Percentiles rank a stretch among this genome's conserved stretches.
These are phyloP conservation scores for Himalopsyche japonica DNA, from an alignment of 2,888 invertebrate genomes.

Conservation along the genomic window DNA sequence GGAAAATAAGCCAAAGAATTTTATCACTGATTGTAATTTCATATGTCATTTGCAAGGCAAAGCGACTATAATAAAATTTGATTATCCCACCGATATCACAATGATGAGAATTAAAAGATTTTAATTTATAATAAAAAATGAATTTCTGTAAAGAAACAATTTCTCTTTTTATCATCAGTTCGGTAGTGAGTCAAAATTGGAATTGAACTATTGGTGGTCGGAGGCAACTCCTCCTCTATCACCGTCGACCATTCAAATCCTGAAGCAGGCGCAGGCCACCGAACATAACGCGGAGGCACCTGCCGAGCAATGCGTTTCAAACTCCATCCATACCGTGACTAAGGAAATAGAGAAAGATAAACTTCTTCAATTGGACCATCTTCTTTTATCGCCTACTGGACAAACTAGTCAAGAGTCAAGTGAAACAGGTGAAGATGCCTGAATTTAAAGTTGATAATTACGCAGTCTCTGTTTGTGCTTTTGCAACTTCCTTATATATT, in stretches of 20 bases:
- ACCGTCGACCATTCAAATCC: slow-evolving; percentile 42
- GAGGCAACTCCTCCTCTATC: slow-evolving; percentile 55
- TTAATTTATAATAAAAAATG: background rate
- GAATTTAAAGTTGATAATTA: background rate
- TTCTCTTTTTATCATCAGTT: slow-evolving; percentile 55
- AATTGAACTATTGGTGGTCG: slow-evolving; percentile 81
- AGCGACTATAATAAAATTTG: no score
- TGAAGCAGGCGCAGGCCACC: slow-evolving; percentile 23
- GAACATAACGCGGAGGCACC: slow-evolving; percentile 17
- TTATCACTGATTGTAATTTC: background rate
- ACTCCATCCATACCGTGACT: slow-evolving; percentile 19
- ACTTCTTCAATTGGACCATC: slow-evolving; percentile 43
- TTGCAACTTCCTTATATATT: no score
- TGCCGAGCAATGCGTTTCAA: background rate
- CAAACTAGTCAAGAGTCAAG: slow-evolving; percentile 55
- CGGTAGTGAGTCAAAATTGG: slow-evolving; percentile 73
- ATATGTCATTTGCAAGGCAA: no score
- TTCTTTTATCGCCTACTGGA: slow-evolving; percentile 54
- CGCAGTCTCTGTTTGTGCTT: no score
- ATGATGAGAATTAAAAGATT: no score
- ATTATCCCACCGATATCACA: no score
- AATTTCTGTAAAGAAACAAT: background rate
- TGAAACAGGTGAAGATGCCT: slow-evolving; percentile 54
- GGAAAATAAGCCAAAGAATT: background rate
- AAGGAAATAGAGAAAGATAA: slow-evolving; percentile 46